Conservation (phyloP, 2,113 vertebrate species). For the Xyliphius kryptos region DNA sequence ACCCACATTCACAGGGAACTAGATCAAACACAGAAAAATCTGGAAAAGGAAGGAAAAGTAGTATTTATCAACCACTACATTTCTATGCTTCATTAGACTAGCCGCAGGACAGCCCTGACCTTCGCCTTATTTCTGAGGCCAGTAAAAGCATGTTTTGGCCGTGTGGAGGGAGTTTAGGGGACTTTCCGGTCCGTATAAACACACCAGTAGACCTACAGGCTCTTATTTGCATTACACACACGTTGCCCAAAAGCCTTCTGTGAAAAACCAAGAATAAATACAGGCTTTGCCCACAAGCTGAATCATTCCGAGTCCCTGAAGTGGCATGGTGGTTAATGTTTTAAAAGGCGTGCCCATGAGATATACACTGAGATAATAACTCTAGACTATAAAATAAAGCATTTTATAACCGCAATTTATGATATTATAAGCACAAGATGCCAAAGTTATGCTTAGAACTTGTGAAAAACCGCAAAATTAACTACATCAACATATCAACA, state of each 20-base stretch:
- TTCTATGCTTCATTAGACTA: slow-evolving; percentile 1
- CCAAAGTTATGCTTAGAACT: no score
- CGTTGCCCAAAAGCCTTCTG: slow-evolving; percentile 4
- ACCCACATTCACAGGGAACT: background rate
- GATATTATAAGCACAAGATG: no score
- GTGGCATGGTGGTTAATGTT: background rate
- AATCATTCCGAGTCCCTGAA: slow-evolving; percentile 9
- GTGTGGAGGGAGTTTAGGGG: slow-evolving; percentile 33
- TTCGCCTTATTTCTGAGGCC: slow-evolving; percentile 14
- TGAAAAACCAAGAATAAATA: background rate
- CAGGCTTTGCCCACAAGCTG: background rate
- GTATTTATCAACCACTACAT: slow-evolving; percentile 2
- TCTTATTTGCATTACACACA: background rate
- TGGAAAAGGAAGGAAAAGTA: slow-evolving; percentile 2
- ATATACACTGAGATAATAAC: no score
- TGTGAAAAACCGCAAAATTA: no score
- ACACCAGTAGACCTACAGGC: slow-evolving; percentile 12
- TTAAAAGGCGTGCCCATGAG: no score
- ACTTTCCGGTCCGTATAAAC: slow-evolving; percentile 36
- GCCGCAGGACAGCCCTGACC: slow-evolving; percentile 17
- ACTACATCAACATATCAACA: no score
- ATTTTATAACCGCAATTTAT: no score
- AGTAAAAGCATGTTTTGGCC: slow-evolving; percentile 20
- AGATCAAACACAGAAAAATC: background rate
- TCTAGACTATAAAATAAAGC: no score